Conservation (phyloP, 2,888 invertebrate genomes). For the Caenorhabditis japonica region DNA sequence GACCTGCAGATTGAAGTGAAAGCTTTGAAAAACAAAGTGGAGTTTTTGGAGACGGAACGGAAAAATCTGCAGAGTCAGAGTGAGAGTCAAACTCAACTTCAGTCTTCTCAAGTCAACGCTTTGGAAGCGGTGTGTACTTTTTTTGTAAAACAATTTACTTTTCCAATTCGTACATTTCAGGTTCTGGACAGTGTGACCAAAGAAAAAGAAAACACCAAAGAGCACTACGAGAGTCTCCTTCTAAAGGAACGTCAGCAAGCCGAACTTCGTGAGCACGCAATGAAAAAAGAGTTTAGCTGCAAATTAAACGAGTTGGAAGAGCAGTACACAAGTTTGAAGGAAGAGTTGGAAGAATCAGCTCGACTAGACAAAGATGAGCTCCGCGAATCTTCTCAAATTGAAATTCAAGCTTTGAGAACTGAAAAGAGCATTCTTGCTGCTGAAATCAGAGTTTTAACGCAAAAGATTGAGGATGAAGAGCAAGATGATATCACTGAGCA, state of each 20-base stretch:
- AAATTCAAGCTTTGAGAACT: conserved; percentile 65
- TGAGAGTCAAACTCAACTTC: conserved; percentile 76
- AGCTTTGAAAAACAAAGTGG: conserved; percentile 74
- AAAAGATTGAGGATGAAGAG: conserved; percentile 60
- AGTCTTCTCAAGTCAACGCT: conserved; percentile 76
- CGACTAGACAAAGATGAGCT: conserved; percentile 64
- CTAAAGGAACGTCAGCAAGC: conserved; percentile 69
- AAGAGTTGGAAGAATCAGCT: conserved; percentile 69
- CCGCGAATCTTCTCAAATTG: conserved; percentile 70
- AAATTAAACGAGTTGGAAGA: conserved; percentile 76
- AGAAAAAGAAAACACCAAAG: conserved; percentile 75
- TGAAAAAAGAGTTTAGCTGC: conserved; percentile 74
- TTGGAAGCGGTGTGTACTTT: conserved; percentile 72
- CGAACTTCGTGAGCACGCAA: conserved; percentile 74
- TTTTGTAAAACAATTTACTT: not conserved
- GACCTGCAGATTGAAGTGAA: conserved; percentile 76
- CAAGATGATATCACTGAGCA: conserved; percentile 60
- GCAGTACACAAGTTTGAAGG: conserved; percentile 74
- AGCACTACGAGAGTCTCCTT: conserved; percentile 74
- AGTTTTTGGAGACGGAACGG: conserved; percentile 76
- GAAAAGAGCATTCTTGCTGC: conserved; percentile 67
- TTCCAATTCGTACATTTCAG: conserved; percentile 42
- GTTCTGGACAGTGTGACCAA: conserved; percentile 76
- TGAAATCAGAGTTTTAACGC: conserved; percentile 62
- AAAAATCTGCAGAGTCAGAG: conserved; percentile 76